These are phyloP conservation scores for Stramonita haemastoma DNA, from an alignment of 2,888 invertebrate species.

Conservation along the genomic window DNA sequence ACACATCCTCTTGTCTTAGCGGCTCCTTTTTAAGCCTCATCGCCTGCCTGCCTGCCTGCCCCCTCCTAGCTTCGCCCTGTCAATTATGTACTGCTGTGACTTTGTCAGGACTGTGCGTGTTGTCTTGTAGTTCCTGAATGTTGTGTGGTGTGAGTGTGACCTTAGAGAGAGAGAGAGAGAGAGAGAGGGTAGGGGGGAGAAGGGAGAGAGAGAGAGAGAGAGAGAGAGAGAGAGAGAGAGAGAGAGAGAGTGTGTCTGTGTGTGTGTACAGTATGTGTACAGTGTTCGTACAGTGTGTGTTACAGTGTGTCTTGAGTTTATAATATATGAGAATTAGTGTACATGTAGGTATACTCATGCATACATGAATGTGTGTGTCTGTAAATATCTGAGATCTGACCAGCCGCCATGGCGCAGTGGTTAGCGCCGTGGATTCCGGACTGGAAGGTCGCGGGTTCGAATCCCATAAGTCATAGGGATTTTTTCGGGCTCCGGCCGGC, in stretches of 20 bases:
- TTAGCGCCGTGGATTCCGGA: too few relatives aligned
- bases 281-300: too few relatives aligned
- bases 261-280: neutral
- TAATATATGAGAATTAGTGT: neutral
- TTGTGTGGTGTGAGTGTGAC: neutral
- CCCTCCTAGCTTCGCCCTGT: neutral
- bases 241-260: neutral
- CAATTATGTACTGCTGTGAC: slow-evolving; percentile 10
- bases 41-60: too few relatives aligned
- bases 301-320: too few relatives aligned
- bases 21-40: neutral
- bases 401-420: too few relatives aligned
- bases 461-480: too few relatives aligned
- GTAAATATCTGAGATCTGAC: too few relatives aligned
- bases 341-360: too few relatives aligned
- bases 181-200: neutral
- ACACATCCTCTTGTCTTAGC: neutral
- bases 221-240: neutral
- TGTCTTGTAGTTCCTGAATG: neutral
- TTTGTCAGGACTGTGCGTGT: neutral
- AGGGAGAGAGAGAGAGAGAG: neutral
- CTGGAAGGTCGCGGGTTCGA: too few relatives aligned
- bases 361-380: too few relatives aligned
- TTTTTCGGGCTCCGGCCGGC: too few relatives aligned
- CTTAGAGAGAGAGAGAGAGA: neutral